Evolutionary conservation across 2,888 invertebrate species (phyloP), one percentile per base, ranked within the genome.

Genomic region (Patella caerulea): DNA sequence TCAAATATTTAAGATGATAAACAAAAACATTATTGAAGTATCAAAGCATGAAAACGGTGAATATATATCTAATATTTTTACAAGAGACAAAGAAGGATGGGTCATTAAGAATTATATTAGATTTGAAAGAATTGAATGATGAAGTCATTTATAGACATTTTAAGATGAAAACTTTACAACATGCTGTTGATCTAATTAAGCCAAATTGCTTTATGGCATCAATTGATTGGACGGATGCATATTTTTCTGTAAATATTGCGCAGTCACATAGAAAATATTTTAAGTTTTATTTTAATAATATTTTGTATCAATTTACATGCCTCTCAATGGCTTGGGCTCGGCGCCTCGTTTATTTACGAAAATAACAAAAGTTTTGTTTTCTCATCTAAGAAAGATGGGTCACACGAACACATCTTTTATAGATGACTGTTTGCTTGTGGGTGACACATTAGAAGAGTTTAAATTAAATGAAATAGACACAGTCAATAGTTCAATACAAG

Each of bases 161-260:
- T 54, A 82, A 82, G 71, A 82, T 81, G 79, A 79, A 82, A 14
- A 78, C 78, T 24, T 78, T 82, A 72, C 73, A 81, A 70, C 74
- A 73, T 19, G 78, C 73, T 29, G 14, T 79, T 5, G 71, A 77
- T 69, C 14, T 78, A 7, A 56, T 79, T 34, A 77, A 54, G 12
- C 19, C 14, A 52, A 54, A 29, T 53, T 70, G 69, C 19, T 76
- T 9, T 65, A 45, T 79, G 52, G 73, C 76, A 9, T 72, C 72
- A 24, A 73, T 76, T 52, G 77, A 77, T 45, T 65, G 71, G 53
- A 73, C 53, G 17, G 77, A 77, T 77, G 77, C 77, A 24, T 77
- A 77, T 73, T 77, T 52, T 34, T 65, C 73, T 12, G 52, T 77
- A 3, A 65, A 9, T 34, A 72, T 77, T 19, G 19, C 14, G 15